These are phyloP conservation scores for Reticulitermes lucifugus DNA, from an alignment of 2,888 invertebrate species.

Conservation along the genomic window DNA sequence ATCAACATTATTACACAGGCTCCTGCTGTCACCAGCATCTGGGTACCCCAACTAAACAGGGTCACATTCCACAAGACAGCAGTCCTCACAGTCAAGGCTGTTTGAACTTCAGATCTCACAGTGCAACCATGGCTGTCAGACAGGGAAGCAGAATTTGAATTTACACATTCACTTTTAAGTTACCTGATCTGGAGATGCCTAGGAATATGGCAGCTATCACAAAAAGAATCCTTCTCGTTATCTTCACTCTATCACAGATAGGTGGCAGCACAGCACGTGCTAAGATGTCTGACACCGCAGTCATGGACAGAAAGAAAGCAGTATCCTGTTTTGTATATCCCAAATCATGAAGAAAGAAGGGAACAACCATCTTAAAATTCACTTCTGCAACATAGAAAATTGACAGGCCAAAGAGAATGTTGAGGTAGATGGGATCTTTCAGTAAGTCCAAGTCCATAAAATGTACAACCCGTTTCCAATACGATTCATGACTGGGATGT, in stretches of 20 bases:
- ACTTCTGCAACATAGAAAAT: slow-evolving; percentile 75
- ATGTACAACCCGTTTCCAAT: slow-evolving; percentile 64
- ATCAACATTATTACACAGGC: too few relatives aligned
- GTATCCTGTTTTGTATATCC: slow-evolving; percentile 71
- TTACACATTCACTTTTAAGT: slow-evolving; percentile 57
- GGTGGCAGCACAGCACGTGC: slow-evolving; percentile 80
- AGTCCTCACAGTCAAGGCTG: too few relatives aligned
- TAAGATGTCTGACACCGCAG: slow-evolving; percentile 79
- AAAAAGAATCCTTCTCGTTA: slow-evolving; percentile 79
- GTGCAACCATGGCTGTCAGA: too few relatives aligned
- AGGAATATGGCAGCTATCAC: slow-evolving; percentile 78
- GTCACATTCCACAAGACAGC: too few relatives aligned
- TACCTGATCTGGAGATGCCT: slow-evolving; percentile 79
- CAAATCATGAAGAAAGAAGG: slow-evolving; percentile 54
- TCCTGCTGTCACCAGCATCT: too few relatives aligned
- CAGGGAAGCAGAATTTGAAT: too few relatives aligned
- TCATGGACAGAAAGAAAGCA: slow-evolving; percentile 80
- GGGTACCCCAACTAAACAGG: too few relatives aligned
- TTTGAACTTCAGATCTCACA: too few relatives aligned
- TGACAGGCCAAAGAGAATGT: slow-evolving; percentile 77
- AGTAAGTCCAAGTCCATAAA: slow-evolving; percentile 79
- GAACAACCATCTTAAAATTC: slow-evolving; percentile 52
- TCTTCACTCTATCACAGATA: slow-evolving; percentile 74
- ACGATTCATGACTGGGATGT: slow-evolving; percentile 4
- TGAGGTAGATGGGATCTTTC: slow-evolving; percentile 79